Percentiles rank a stretch among this genome's conserved stretches.
Conservation (phyloP, 2,113 vertebrate genomes). For the Sorex araneus region DNA sequence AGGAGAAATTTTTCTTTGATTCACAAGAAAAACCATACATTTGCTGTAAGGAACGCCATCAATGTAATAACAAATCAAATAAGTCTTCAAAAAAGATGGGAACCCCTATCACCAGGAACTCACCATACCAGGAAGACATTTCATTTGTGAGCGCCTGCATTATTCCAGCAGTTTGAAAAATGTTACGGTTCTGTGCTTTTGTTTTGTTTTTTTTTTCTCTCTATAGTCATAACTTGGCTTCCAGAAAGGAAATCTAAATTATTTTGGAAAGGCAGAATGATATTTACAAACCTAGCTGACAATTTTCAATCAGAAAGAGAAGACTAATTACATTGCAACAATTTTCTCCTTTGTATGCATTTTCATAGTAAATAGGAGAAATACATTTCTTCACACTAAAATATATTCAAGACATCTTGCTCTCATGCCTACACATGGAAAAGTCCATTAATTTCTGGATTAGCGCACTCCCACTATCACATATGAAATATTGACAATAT, state of each 20-base stretch:
- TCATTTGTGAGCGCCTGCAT: neutral
- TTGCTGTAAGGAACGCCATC: neutral
- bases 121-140: neutral
- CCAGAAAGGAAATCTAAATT: constrained; percentile 10
- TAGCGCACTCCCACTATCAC: neutral
- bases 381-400: neutral
- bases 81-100: neutral
- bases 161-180: neutral
- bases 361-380: constrained; percentile 19
- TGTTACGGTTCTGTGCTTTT: neutral
- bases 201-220: neutral
- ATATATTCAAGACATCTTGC: neutral
- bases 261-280: neutral
- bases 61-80: neutral
- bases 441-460: neutral
- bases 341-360: neutral
- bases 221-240: neutral
- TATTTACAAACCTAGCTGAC: neutral
- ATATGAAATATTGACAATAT: neutral
- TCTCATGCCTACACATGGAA: neutral
- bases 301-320: neutral
- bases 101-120: neutral
- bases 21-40: neutral
- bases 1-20: neutral
- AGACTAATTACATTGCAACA: neutral